Percentiles rank a stretch among this genome's conserved stretches.
phyloP scores from a whole-genome alignment of 2,113 vertebrate genomes.

The Cathartes aura region DNA sequence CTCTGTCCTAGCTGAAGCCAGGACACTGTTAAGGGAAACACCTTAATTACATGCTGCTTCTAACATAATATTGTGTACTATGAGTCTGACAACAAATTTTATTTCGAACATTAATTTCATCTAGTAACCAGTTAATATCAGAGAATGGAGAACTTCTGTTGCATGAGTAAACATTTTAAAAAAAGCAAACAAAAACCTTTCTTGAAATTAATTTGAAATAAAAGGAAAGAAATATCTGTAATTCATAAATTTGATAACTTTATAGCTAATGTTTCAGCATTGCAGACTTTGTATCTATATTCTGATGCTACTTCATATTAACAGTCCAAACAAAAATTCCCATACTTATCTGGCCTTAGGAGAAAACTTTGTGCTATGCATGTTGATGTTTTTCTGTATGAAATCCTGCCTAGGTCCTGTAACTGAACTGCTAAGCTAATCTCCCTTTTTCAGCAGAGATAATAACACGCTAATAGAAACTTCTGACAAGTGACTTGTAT shows the following conservation, averaged over 20 bases:
- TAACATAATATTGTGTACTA: background rate
- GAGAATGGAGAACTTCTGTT: background rate
- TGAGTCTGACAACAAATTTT: background rate
- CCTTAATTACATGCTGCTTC: background rate
- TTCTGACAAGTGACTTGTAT: slow-evolving; percentile 4
- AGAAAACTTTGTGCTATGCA: background rate
- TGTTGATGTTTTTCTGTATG: background rate
- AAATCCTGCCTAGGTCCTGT: background rate
- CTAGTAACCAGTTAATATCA: background rate
- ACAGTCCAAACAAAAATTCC: background rate
- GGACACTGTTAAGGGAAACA: background rate
- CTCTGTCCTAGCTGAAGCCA: too few species aligned
- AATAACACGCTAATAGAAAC: background rate
- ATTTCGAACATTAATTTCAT: background rate
- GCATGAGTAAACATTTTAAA: background rate
- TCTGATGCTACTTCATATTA: background rate
- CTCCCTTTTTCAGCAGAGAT: background rate
- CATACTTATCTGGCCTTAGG: background rate
- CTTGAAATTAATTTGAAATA: background rate
- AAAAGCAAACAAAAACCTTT: background rate
- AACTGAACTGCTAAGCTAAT: background rate
- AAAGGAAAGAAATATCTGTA: background rate
- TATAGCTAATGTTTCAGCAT: background rate
- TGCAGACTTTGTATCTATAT: background rate
- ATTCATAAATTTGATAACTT: background rate